Conservation (phyloP, 1,140 invertebrate genomes). For the Cydia amplana region DNA sequence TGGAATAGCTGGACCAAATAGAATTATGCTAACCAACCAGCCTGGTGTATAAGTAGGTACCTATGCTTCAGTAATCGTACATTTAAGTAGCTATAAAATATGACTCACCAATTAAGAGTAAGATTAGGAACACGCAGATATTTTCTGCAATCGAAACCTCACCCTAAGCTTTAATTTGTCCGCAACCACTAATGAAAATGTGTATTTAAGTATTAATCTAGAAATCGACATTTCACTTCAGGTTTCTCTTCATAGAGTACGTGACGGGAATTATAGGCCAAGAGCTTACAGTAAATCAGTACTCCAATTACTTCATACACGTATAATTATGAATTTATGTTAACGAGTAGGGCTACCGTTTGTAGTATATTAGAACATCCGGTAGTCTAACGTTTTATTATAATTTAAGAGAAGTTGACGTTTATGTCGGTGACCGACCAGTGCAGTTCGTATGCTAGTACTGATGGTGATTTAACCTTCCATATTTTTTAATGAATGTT, state of each 20-base stretch:
- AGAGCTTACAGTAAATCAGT: slow-evolving; percentile 16
- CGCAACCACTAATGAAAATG: slow-evolving; percentile 13
- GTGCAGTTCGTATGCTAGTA: too few species aligned
- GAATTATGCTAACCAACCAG: too few species aligned
- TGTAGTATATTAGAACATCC: neutral
- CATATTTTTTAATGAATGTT: too few species aligned
- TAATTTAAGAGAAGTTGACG: neutral
- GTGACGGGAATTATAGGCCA: slow-evolving; percentile 23
- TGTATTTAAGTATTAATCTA: slow-evolving; percentile 22
- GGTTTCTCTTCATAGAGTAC: slow-evolving; percentile 25
- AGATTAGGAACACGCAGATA: neutral
- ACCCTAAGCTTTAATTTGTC: slow-evolving; percentile 1
- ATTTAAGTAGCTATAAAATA: too few species aligned
- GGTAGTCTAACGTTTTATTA: neutral
- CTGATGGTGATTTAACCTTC: too few species aligned
- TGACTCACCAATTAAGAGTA: too few species aligned
- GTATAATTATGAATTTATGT: neutral
- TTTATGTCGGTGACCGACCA: neutral
- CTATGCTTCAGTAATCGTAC: too few species aligned
- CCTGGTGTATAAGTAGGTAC: too few species aligned
- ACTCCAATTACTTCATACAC: neutral
- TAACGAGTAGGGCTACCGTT: neutral
- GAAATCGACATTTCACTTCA: slow-evolving; percentile 31
- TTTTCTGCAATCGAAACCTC: neutral
- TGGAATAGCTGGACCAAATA: too few species aligned